phyloP scores from a whole-genome alignment of 1,140 invertebrate species.

The Paralvinella palmiformis region DNA sequence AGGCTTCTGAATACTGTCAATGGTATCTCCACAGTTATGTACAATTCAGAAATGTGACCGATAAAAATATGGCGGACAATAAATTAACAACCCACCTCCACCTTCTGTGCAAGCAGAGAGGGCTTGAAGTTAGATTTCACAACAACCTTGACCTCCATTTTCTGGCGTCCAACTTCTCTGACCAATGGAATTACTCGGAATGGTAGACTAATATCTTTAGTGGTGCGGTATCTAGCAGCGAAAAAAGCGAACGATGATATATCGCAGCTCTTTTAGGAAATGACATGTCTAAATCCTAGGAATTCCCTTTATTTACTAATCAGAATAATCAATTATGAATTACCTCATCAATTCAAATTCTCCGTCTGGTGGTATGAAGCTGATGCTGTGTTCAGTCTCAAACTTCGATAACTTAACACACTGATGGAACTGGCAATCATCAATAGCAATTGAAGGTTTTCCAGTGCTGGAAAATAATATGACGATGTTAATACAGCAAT shows the following conservation, averaged over 20 bases:
- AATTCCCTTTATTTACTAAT: background rate
- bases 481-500: too few species aligned
- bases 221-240: slow-evolving; percentile 82
- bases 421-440: slow-evolving; percentile 99
- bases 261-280: background rate
- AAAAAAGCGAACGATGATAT: too few species aligned
- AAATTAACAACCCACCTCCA: slow-evolving; percentile 61
- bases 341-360: slow-evolving; percentile 99
- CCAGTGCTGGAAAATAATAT: background rate
- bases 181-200: slow-evolving; percentile 99
- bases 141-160: slow-evolving; percentile 99
- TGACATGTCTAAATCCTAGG: background rate
- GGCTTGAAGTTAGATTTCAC: slow-evolving; percentile 99
- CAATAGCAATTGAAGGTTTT: slow-evolving; percentile 82
- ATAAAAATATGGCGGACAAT: too few species aligned
- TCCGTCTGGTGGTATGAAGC: slow-evolving; percentile 98
- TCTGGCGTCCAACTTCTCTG: slow-evolving; percentile 92
- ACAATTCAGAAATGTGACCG: too few species aligned
- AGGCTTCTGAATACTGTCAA: too few species aligned
- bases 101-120: slow-evolving; percentile 95
- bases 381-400: slow-evolving; percentile 99
- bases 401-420: slow-evolving; percentile 99
- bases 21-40: too few species aligned
- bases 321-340: background rate
- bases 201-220: slow-evolving; percentile 97